Evolutionary conservation across 2,797 vertebrate genomes (phyloP).

Genomic region (Poeciliopsis paucimaculata): DNA sequence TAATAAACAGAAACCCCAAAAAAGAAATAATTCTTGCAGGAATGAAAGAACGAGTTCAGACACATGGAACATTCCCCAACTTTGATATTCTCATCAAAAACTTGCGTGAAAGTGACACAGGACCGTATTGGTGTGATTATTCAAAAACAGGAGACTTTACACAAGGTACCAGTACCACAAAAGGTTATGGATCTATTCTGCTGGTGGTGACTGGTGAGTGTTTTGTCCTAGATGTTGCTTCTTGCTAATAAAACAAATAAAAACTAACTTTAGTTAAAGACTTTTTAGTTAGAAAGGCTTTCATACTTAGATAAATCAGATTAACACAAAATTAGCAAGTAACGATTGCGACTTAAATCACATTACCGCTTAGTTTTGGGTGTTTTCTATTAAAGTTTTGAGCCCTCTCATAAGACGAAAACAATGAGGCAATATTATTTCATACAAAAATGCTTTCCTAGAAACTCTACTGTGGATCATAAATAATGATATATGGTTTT

Average conservation of each 20-base stretch:
- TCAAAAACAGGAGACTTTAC: fast-evolving
- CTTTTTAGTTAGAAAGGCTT: neutral
- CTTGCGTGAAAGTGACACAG: constrained; percentile 55
- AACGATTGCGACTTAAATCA: neutral
- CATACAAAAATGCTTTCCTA: neutral
- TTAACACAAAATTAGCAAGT: neutral
- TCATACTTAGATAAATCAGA: neutral
- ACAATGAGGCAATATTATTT: neutral
- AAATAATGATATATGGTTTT: neutral
- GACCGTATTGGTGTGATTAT: constrained; percentile 61
- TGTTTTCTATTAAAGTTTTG: neutral
- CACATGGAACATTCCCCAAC: fast-evolving
- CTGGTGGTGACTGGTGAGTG: constrained; percentile 38
- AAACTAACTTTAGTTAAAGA: neutral
- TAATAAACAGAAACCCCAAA: fast-evolving
- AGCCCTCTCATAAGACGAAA: neutral
- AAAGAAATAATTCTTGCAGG: fast-evolving
- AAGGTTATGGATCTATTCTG: constrained; percentile 24
- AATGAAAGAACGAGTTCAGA: neutral
- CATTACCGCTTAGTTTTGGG: neutral
- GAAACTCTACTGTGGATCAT: neutral
- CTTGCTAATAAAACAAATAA: neutral
- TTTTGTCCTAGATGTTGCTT: neutral
- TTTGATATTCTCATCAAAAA: constrained; percentile 57
- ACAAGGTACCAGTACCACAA: neutral